Conservation (phyloP, 2,797 vertebrate genomes). For the Botia almorhae region DNA sequence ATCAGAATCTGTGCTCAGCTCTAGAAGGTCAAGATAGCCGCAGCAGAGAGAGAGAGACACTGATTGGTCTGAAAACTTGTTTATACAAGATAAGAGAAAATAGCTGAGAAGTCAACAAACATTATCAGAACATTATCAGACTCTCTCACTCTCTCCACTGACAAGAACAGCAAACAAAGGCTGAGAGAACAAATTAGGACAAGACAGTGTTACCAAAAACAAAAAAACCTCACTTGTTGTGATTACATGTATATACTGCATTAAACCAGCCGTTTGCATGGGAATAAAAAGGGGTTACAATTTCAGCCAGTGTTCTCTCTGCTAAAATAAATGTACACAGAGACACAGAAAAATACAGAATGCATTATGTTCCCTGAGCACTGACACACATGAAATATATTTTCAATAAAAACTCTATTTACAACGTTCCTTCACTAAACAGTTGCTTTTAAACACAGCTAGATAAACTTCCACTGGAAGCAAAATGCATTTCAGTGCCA, state of each 20-base stretch:
- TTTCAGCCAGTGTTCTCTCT: constrained; percentile 9
- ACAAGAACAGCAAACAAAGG: constrained; percentile 41
- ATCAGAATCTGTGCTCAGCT: constrained; percentile 6
- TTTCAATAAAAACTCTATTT: constrained; percentile 73
- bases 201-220: neutral
- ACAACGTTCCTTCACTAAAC: constrained; percentile 61
- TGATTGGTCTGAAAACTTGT: constrained; percentile 62
- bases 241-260: constrained; percentile 4
- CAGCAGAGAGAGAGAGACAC: constrained; percentile 51
- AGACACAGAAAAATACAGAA: constrained; percentile 43
- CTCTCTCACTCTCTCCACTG: constrained; percentile 33
- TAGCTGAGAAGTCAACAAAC: constrained; percentile 69
- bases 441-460: constrained; percentile 49
- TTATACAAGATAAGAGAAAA: constrained; percentile 75
- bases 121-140: constrained; percentile 68
- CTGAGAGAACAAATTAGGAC: constrained; percentile 34
- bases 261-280: neutral
- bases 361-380: constrained; percentile 35
- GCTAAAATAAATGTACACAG: constrained; percentile 24
- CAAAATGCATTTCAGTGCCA: constrained; percentile 55
- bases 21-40: constrained; percentile 44
- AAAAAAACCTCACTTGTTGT: neutral
- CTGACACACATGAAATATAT: constrained; percentile 44
- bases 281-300: neutral
- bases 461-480: constrained; percentile 63